A percentile compares a stretch with the other conserved stretches of the same genome.
Evolutionary conservation across 2,113 vertebrate species (phyloP).

Genomic region (Ceyx cyanopectus): DNA sequence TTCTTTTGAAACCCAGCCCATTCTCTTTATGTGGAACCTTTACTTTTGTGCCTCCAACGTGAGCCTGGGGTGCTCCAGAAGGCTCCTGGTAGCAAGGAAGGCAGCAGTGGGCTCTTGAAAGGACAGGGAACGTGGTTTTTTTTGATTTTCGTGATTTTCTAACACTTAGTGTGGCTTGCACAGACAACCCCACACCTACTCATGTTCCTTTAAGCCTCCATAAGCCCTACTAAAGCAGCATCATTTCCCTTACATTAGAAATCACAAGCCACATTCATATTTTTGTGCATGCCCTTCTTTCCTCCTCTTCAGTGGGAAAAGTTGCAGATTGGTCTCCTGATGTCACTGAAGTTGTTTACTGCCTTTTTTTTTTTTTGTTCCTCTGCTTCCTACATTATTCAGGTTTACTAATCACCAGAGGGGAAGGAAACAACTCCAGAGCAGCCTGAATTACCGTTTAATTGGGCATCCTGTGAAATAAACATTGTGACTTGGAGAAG

Average conservation of each 20-base stretch:
- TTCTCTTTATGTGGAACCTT: neutral
- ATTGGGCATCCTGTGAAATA: conserved; percentile 75
- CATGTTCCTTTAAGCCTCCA: too few species aligned
- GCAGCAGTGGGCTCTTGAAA: too few species aligned
- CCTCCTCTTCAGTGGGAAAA: neutral
- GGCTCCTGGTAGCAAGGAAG: too few species aligned
- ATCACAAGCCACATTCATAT: too few species aligned
- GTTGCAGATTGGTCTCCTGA: neutral
- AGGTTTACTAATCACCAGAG: conserved; percentile 67
- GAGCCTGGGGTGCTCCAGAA: too few species aligned
- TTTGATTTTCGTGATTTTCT: too few species aligned
- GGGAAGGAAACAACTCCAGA: conserved; percentile 65
- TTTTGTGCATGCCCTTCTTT: too few species aligned
- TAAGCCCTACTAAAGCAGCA: too few species aligned
- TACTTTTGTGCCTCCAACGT: neutral
- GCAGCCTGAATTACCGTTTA: conserved; percentile 70
- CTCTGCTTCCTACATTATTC: conserved; percentile 44
- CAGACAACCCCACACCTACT: too few species aligned
- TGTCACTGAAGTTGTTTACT: conserved; percentile 34
- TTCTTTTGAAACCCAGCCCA: neutral
- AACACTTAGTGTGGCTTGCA: too few species aligned
- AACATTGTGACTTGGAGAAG: conserved; percentile 68
- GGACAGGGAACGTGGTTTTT: too few species aligned
- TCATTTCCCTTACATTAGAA: too few species aligned
- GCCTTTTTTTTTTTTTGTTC: neutral